phyloP scores from a whole-genome alignment of 2,113 vertebrate genomes.

The Platycercus adscitus region DNA sequence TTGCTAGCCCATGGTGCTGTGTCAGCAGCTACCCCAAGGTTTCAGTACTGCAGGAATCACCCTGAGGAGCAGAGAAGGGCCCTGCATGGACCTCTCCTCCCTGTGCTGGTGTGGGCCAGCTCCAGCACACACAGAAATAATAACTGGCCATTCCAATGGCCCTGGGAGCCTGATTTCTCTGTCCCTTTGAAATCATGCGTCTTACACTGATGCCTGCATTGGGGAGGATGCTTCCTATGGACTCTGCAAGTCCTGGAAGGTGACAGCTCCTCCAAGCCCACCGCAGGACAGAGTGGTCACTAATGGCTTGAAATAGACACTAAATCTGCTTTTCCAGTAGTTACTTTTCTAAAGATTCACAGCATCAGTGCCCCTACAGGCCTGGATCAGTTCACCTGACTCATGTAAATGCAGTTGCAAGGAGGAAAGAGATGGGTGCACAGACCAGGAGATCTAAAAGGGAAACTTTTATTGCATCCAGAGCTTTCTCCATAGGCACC shows the following conservation, averaged over 20 bases:
- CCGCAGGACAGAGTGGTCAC: neutral
- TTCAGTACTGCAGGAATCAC: neutral
- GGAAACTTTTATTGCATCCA: neutral
- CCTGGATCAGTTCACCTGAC: neutral
- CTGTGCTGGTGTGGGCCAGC: neutral
- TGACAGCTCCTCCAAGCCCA: neutral
- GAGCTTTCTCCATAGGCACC: neutral
- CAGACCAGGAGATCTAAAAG: neutral
- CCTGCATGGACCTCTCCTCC: neutral
- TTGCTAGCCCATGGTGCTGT: neutral
- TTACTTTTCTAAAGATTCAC: neutral
- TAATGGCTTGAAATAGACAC: neutral
- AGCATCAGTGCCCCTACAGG: neutral
- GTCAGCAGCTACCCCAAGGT: neutral
- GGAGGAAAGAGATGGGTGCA: neutral
- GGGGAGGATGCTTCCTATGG: neutral
- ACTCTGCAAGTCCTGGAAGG: neutral
- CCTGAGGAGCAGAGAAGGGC: neutral
- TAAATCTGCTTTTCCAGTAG: neutral
- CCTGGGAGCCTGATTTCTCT: neutral
- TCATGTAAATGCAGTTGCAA: rapidly evolving
- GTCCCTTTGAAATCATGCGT: neutral
- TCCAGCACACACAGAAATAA: neutral
- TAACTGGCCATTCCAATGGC: neutral
- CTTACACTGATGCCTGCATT: neutral